Evolutionary conservation across 2,113 vertebrate species (phyloP).

Genomic region (Coptodon bakossiorum): DNA sequence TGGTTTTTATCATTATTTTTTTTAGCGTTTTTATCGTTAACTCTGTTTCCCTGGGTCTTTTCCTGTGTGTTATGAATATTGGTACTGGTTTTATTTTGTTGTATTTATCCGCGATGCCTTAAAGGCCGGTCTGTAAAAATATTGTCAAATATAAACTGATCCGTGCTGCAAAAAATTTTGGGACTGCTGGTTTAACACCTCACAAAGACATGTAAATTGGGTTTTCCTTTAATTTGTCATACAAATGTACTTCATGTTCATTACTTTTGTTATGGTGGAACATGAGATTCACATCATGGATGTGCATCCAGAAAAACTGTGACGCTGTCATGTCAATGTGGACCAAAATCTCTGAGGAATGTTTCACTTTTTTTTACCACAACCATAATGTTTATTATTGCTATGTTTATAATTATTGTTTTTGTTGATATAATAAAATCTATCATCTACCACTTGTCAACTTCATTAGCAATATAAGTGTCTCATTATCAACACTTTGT

Average conservation of each 20-base stretch:
- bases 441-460: background rate
- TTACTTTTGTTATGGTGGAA: background rate
- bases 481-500: background rate
- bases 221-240: background rate
- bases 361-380: background rate
- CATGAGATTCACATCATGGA: background rate
- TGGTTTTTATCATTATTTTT: background rate
- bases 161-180: accelerated
- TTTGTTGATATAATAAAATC: background rate
- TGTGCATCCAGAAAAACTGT: background rate
- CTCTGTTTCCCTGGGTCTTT: background rate
- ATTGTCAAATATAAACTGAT: background rate
- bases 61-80: background rate
- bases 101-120: background rate
- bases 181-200: background rate
- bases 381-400: background rate
- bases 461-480: background rate
- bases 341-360: background rate
- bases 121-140: background rate
- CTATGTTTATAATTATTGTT: background rate
- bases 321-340: background rate
- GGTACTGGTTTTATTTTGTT: background rate
- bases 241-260: background rate
- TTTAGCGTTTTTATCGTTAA: background rate
- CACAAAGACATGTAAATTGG: background rate